phyloP scores from a whole-genome alignment of 2,888 invertebrate species.

The Drosophila putrida region DNA sequence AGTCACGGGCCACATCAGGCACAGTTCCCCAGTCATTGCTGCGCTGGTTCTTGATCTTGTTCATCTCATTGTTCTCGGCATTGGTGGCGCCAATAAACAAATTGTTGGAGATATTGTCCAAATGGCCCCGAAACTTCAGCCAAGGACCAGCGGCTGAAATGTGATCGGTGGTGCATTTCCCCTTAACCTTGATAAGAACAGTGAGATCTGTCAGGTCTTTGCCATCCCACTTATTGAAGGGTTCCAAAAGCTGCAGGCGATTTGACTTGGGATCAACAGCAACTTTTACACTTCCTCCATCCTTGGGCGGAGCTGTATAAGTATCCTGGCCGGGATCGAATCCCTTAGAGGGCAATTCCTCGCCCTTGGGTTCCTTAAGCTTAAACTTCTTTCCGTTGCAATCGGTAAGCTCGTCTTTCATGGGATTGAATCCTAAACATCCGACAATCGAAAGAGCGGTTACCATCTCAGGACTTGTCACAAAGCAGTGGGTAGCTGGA shows the following conservation, averaged over 20 bases:
- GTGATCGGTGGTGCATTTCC: slow-evolving; percentile 99
- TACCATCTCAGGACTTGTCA: slow-evolving; percentile 96
- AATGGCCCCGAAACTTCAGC: slow-evolving; percentile 99
- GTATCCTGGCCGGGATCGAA: slow-evolving; percentile 99
- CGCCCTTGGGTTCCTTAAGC: slow-evolving; percentile 93
- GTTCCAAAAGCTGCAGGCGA: slow-evolving; percentile 95
- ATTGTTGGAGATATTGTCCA: slow-evolving; percentile 99
- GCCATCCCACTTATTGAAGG: slow-evolving; percentile 98
- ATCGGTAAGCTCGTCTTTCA: slow-evolving; percentile 94
- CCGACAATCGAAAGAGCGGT: slow-evolving; percentile 97
- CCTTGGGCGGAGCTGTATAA: slow-evolving; percentile 93
- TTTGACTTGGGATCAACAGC: slow-evolving; percentile 95
- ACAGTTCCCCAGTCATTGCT: slow-evolving; percentile 95
- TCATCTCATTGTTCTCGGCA: slow-evolving; percentile 94
- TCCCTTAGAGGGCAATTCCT: slow-evolving; percentile 96
- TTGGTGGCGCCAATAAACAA: slow-evolving; percentile 98
- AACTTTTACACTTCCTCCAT: slow-evolving; percentile 87
- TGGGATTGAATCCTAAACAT: slow-evolving; percentile 96
- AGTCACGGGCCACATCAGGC: slow-evolving; percentile 97
- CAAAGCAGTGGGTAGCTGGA: slow-evolving; percentile 99
- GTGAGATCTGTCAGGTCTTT: slow-evolving; percentile 95
- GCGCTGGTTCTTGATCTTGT: slow-evolving; percentile 96
- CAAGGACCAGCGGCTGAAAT: slow-evolving; percentile 99
- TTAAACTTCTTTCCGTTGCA: slow-evolving; percentile 94
- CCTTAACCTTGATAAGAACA: slow-evolving; percentile 98